A percentile compares a stretch with the other conserved stretches of the same genome.
Evolutionary conservation across 2,113 vertebrate species (phyloP).

Genomic region (Neodon shergylaensis): DNA sequence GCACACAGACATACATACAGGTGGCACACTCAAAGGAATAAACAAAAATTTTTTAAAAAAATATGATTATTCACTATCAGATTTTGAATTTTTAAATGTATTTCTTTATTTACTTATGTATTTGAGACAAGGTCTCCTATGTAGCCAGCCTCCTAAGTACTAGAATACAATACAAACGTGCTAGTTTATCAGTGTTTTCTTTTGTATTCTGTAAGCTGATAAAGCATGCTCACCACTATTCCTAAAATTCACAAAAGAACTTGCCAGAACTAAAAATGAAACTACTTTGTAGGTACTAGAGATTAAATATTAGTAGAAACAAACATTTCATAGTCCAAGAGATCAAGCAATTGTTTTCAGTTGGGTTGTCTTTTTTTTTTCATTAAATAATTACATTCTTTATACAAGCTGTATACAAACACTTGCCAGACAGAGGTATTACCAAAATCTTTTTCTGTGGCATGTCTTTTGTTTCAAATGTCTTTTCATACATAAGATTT

Average conservation of each 20-base stretch:
- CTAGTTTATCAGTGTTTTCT: background rate
- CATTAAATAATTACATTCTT: background rate
- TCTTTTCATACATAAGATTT: background rate
- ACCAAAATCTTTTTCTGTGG: background rate
- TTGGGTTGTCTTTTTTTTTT: background rate
- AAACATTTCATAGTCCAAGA: background rate
- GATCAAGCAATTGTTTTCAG: background rate
- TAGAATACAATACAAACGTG: background rate
- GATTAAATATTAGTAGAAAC: conserved; percentile 14
- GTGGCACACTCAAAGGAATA: background rate
- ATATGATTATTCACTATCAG: background rate
- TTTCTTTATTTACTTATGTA: background rate
- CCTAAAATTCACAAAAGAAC: background rate
- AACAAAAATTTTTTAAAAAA: background rate
- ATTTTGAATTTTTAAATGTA: background rate
- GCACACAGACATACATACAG: background rate
- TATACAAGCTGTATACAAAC: background rate
- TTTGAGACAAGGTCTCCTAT: background rate
- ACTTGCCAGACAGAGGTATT: background rate
- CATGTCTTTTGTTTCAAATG: conserved; percentile 7
- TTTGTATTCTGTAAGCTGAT: background rate
- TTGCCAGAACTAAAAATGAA: conserved; percentile 1
- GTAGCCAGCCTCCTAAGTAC: background rate
- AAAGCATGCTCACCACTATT: background rate
- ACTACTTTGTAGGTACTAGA: background rate